Conservation (phyloP, 2,797 vertebrate genomes). For the Adrianichthys oophorus region DNA sequence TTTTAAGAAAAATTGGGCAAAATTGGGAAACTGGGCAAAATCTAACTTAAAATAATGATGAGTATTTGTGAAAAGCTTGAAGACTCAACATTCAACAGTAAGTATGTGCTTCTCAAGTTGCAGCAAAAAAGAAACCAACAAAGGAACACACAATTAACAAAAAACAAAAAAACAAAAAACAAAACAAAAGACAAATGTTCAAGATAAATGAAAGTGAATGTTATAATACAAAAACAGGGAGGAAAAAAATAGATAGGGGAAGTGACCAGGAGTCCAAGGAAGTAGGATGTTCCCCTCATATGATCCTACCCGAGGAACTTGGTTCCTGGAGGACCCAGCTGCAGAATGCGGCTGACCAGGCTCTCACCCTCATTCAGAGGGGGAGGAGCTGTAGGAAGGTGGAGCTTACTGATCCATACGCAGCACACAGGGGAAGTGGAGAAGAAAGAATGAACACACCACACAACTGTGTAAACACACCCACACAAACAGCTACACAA, state of each 20-base stretch:
- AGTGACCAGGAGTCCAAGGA: constrained; percentile 81
- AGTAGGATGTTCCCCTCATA: constrained; percentile 69
- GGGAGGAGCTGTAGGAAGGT: constrained; percentile 98
- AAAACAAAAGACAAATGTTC: not conserved
- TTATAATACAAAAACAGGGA: no score
- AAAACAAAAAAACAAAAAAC: constrained; percentile 1
- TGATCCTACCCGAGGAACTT: constrained; percentile 99
- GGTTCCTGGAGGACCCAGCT: constrained; percentile 99
- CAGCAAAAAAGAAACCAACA: constrained; percentile 18
- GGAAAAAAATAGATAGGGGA: constrained; percentile 10
- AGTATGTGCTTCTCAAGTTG: not conserved
- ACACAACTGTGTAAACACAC: constrained; percentile 27
- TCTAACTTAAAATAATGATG: constrained; percentile 12
- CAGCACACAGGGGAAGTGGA: constrained; percentile 71
- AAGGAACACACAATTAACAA: not conserved
- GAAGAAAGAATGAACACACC: constrained; percentile 68
- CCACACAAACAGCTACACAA: constrained; percentile 1
- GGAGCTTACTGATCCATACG: constrained; percentile 95
- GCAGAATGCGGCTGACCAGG: constrained; percentile 99
- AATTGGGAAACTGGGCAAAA: constrained; percentile 30
- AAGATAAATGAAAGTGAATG: no score
- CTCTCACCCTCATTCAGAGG: constrained; percentile 99
- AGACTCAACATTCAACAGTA: constrained; percentile 14
- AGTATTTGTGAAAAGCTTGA: constrained; percentile 6
- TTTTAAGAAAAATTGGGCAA: constrained; percentile 13